Conservation (phyloP, 2,113 vertebrate species). For the Toxotes chatareus region DNA sequence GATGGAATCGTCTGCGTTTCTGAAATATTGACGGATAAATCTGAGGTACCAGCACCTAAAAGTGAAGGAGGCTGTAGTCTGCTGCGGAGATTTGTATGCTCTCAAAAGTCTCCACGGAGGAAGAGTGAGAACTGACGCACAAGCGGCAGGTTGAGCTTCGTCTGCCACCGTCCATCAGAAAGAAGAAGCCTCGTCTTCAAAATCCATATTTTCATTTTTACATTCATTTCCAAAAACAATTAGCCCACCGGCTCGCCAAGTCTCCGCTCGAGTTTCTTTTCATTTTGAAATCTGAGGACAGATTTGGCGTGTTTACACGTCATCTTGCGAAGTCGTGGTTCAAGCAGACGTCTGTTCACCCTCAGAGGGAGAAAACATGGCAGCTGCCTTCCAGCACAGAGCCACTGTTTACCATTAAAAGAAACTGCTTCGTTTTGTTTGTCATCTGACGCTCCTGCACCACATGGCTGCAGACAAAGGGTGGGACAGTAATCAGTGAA, state of each 20-base stretch:
- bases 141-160: neutral
- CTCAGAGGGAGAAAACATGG: conserved; percentile 27
- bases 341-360: neutral
- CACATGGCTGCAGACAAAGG: conserved; percentile 14
- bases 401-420: neutral
- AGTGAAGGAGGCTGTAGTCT: too few species aligned
- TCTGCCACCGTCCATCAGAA: neutral
- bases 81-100: neutral
- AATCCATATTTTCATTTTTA: neutral
- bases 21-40: conserved; percentile 49
- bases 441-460: conserved; percentile 20
- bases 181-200: neutral
- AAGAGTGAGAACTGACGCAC: neutral
- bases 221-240: conserved; percentile 12
- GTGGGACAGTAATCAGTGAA: conserved; percentile 27
- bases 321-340: neutral
- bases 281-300: conserved; percentile 5
- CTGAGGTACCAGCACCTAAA: conserved; percentile 17
- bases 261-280: neutral
- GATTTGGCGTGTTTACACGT: neutral
- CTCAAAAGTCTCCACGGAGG: neutral
- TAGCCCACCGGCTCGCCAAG: neutral
- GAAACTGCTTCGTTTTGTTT: conserved; percentile 22
- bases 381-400: neutral
- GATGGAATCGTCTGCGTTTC: conserved; percentile 21